Conservation (phyloP, 1,140 invertebrate genomes). For the Aphis gossypii region DNA sequence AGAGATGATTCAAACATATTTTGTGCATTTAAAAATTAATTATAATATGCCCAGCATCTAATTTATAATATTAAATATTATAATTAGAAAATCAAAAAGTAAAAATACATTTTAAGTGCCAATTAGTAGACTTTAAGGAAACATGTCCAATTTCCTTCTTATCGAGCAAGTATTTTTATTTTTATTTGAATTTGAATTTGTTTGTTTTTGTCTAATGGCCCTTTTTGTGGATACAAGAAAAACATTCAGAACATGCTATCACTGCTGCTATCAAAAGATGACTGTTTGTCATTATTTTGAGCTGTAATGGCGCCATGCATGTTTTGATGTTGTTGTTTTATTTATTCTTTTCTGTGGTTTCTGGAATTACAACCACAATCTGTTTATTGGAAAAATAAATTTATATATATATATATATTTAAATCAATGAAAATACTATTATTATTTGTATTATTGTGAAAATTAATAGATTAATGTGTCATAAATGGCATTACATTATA, state of each 20-base stretch:
- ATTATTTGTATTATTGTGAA: neutral
- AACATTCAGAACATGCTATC: neutral
- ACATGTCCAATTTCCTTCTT: neutral
- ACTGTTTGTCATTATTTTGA: neutral
- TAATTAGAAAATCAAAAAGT: neutral
- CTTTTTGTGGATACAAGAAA: neutral
- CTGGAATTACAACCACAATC: neutral
- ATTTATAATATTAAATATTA: neutral
- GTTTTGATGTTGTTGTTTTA: neutral
- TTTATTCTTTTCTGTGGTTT: neutral
- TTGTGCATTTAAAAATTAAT: neutral
- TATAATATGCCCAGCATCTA: neutral
- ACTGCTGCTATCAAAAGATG: neutral
- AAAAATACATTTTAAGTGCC: neutral
- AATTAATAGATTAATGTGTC: neutral
- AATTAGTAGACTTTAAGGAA: neutral
- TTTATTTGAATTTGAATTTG: neutral
- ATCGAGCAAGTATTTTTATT: neutral
- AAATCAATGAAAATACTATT: neutral
- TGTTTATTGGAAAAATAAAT: neutral
- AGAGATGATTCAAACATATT: neutral
- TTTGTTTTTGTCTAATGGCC: neutral
- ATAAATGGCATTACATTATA: neutral
- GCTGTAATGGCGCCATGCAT: neutral
- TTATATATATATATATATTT: neutral